phyloP scores from a whole-genome alignment of 2,113 vertebrate species.

The Poeciliopsis occidentalis region DNA sequence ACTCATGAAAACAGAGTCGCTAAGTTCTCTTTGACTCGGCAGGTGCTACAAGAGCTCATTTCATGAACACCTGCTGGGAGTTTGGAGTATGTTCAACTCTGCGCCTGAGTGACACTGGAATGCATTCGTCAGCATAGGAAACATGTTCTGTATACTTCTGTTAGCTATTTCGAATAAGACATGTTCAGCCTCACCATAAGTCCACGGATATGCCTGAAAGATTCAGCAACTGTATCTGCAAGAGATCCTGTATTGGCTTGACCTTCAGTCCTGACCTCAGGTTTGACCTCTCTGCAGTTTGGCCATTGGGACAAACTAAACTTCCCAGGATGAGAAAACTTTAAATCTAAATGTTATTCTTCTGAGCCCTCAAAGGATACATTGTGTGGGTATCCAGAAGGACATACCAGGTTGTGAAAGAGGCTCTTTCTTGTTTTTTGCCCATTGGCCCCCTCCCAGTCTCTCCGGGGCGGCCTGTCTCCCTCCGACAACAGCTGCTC shows the following conservation, averaged over 20 bases:
- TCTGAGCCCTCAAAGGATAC: slow-evolving; percentile 83
- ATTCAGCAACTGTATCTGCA: slow-evolving; percentile 7
- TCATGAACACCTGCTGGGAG: slow-evolving; percentile 74
- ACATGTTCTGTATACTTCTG: background rate
- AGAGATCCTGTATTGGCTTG: slow-evolving; percentile 1
- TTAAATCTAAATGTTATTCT: slow-evolving; percentile 86
- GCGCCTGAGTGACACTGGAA: slow-evolving; percentile 18
- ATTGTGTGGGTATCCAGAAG: slow-evolving; percentile 84
- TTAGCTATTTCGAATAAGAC: background rate
- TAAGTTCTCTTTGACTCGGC: slow-evolving; percentile 47
- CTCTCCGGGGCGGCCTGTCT: slow-evolving; percentile 76
- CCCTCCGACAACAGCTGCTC: slow-evolving; percentile 83
- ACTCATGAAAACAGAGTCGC: slow-evolving; percentile 44
- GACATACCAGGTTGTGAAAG: slow-evolving; percentile 85
- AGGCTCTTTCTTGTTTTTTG: slow-evolving; percentile 82
- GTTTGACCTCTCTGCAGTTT: slow-evolving; percentile 56
- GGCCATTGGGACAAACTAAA: slow-evolving; percentile 68
- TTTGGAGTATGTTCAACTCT: slow-evolving; percentile 35
- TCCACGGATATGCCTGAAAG: slow-evolving; percentile 5
- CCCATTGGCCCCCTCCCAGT: slow-evolving; percentile 79
- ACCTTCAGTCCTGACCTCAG: slow-evolving; percentile 39
- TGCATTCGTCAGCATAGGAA: slow-evolving; percentile 13
- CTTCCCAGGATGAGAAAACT: slow-evolving; percentile 82
- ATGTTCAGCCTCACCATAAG: background rate
- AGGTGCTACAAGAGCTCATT: slow-evolving; percentile 62